Percentiles rank a stretch among this genome's conserved stretches.
Conservation (phyloP, 2,888 invertebrate species). For the Acholoe squamosa region DNA sequence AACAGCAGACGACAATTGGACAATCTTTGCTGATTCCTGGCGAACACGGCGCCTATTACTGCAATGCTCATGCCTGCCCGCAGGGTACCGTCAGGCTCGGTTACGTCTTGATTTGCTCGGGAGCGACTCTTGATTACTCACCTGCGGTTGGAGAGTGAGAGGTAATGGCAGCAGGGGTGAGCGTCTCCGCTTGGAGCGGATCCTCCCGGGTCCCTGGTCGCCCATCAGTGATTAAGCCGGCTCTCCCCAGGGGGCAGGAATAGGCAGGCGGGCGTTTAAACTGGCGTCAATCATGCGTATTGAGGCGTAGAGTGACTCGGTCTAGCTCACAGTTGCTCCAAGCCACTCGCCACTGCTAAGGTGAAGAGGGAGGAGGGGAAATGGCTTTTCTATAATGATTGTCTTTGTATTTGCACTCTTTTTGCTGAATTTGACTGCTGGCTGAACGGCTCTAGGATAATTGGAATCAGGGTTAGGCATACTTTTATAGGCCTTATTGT, state of each 20-base stretch:
- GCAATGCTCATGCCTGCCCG: neutral
- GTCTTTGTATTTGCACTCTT: neutral
- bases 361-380: neutral
- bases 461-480: no score
- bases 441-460: no score
- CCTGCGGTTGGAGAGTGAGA: slow-evolving; percentile 29
- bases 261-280: neutral
- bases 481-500: no score
- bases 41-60: neutral
- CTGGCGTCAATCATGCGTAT: slow-evolving; percentile 33
- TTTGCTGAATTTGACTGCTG: no score
- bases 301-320: slow-evolving; percentile 2
- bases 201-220: neutral
- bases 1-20: slow-evolving; percentile 10
- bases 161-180: neutral
- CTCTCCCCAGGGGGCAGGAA: neutral
- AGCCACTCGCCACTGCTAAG: neutral
- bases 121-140: neutral
- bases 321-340: neutral
- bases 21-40: neutral
- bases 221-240: neutral
- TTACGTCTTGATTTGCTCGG: neutral
- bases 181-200: neutral
- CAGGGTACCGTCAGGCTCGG: neutral
- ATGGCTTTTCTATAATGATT: neutral